phyloP scores from a whole-genome alignment of 2,888 invertebrate species.

The Pachydiplax longipennis region DNA sequence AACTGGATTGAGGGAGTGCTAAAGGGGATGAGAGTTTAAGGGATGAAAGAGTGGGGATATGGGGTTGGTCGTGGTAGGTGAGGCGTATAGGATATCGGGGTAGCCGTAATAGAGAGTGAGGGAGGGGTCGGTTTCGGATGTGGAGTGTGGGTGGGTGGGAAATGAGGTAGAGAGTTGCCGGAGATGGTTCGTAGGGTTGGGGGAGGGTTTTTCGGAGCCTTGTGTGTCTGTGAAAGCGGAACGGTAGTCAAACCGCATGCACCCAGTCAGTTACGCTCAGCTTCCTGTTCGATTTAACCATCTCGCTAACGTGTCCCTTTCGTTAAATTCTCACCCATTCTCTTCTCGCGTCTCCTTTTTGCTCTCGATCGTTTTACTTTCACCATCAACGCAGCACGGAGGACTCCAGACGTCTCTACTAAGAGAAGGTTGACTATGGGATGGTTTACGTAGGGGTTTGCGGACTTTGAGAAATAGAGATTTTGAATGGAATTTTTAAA shows the following conservation, averaged over 20 bases:
- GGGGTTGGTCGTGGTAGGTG: background rate
- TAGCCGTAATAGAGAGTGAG: slow-evolving; percentile 8
- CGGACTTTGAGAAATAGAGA: too few relatives aligned
- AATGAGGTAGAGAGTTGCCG: background rate
- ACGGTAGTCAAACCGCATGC: slow-evolving; percentile 12
- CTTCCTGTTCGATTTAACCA: slow-evolving; percentile 20
- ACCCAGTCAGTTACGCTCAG: slow-evolving; percentile 10
- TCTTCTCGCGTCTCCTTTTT: background rate
- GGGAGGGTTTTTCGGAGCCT: background rate
- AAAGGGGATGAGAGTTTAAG: background rate
- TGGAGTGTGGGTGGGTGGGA: background rate
- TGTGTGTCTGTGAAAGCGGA: slow-evolving; percentile 23
- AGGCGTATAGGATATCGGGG: slow-evolving; percentile 25
- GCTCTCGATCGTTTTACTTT: background rate
- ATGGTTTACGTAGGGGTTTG: too few relatives aligned
- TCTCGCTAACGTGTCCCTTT: background rate
- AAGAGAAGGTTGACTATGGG: background rate
- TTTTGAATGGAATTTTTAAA: too few relatives aligned
- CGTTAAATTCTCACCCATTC: background rate
- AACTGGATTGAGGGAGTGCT: background rate
- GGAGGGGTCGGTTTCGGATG: background rate
- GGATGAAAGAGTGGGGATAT: background rate
- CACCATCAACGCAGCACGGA: background rate
- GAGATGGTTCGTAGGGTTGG: background rate
- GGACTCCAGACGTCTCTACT: background rate